phyloP scores from a whole-genome alignment of 2,113 vertebrate genomes.

The Ancistrus triradiatus region DNA sequence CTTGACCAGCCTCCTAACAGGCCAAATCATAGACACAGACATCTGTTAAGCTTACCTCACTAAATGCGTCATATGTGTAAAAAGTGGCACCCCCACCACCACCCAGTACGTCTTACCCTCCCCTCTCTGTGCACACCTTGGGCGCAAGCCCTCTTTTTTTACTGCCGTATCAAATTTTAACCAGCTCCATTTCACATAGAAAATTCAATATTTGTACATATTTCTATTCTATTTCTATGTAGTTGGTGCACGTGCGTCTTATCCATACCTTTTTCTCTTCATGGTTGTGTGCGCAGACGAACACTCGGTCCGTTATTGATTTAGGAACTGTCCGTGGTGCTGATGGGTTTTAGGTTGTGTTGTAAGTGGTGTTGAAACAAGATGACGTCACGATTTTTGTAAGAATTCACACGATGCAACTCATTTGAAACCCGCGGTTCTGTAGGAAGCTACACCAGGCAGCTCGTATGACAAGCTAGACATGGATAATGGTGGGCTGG shows the following conservation, averaged over 20 bases:
- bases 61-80: conserved; percentile 62
- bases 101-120: conserved; percentile 30
- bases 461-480: background rate
- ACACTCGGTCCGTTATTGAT: no score
- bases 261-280: no score
- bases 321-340: conserved; percentile 48
- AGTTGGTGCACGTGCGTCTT: no score
- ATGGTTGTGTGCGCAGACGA: no score
- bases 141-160: no score
- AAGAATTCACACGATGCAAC: no score
- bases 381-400: background rate
- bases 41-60: conserved; percentile 66
- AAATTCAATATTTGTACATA: no score
- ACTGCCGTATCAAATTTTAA: no score
- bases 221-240: no score
- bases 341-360: background rate
- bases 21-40: conserved; percentile 61
- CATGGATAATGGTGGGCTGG: background rate
- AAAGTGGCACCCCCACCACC: conserved; percentile 49
- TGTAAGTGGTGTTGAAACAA: conserved; percentile 59
- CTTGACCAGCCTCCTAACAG: background rate
- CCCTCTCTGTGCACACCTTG: conserved; percentile 41
- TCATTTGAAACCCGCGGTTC: no score
- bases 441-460: background rate
- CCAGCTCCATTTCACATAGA: no score